phyloP scores from a whole-genome alignment of 2,113 vertebrate species.

The Ammodytes dubius region DNA sequence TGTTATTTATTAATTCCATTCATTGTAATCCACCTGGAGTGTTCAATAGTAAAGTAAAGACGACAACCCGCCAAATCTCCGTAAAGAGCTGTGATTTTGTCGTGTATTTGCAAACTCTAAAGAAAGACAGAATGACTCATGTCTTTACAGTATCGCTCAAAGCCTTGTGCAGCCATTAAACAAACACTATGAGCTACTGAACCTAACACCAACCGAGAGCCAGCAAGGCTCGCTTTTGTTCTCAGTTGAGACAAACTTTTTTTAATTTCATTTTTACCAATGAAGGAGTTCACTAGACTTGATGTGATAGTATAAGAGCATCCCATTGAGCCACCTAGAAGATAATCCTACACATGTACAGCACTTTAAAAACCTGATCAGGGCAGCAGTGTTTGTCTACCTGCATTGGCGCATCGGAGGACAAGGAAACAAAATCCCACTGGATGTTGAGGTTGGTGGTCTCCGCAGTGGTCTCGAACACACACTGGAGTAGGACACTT shows the following conservation, averaged over 20 bases:
- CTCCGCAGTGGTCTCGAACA: slow-evolving; percentile 41
- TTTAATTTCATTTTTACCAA: background rate
- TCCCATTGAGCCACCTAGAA: background rate
- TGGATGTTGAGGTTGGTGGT: slow-evolving; percentile 61
- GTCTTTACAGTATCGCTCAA: background rate
- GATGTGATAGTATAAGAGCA: background rate
- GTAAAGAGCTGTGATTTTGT: background rate
- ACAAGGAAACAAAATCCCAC: slow-evolving; percentile 64
- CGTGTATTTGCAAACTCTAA: background rate
- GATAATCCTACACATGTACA: background rate
- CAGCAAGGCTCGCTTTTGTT: background rate
- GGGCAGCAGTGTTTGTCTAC: slow-evolving; percentile 42
- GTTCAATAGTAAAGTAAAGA: background rate
- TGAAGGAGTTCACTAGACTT: background rate
- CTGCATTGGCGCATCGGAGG: slow-evolving; percentile 31
- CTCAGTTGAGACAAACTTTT: background rate
- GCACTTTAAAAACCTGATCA: background rate
- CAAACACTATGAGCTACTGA: background rate
- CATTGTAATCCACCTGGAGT: background rate
- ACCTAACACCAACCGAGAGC: background rate
- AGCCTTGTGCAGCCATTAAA: background rate
- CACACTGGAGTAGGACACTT: slow-evolving; percentile 60
- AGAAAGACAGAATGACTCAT: background rate
- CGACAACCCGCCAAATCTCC: background rate
- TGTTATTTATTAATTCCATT: background rate